Conservation (phyloP, 2,797 vertebrate genomes). For the Cynopterus sphinx region DNA sequence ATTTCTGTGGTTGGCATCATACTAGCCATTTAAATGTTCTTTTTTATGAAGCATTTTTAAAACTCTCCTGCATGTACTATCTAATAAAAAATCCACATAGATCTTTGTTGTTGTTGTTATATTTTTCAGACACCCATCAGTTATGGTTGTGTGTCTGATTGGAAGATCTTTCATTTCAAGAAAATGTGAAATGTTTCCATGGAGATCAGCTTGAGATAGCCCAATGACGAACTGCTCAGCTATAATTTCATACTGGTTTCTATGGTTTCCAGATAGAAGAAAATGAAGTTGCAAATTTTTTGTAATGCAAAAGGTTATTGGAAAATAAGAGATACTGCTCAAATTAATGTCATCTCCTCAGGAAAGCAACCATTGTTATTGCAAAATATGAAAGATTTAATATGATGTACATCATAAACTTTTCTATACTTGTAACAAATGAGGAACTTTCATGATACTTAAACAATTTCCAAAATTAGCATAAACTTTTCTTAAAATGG, state of each 20-base stretch:
- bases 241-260: slow-evolving; percentile 88
- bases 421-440: slow-evolving; percentile 1
- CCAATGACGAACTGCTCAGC: slow-evolving; percentile 88
- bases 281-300: slow-evolving; percentile 80
- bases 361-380: slow-evolving; percentile 51
- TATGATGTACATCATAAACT: background rate
- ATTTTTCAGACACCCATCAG: slow-evolving; percentile 80
- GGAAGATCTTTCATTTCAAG: slow-evolving; percentile 83
- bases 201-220: slow-evolving; percentile 89
- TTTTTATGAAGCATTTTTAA: slow-evolving; percentile 47
- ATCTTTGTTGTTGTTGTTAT: slow-evolving; percentile 61
- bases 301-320: slow-evolving; percentile 75
- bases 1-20: slow-evolving; percentile 2
- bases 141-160: slow-evolving; percentile 80
- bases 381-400: slow-evolving; percentile 43
- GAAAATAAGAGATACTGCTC: slow-evolving; percentile 68
- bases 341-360: slow-evolving; percentile 66
- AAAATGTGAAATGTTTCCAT: slow-evolving; percentile 88
- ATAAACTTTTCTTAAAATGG: background rate
- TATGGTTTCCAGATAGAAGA: slow-evolving; percentile 88
- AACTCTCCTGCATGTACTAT: slow-evolving; percentile 21
- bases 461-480: slow-evolving; percentile 19
- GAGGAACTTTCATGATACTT: background rate
- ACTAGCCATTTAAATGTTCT: slow-evolving; percentile 47
- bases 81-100: slow-evolving; percentile 34